Evolutionary conservation across 2,888 invertebrate species (phyloP).

Genomic region (Oxycera nigricornis): DNA sequence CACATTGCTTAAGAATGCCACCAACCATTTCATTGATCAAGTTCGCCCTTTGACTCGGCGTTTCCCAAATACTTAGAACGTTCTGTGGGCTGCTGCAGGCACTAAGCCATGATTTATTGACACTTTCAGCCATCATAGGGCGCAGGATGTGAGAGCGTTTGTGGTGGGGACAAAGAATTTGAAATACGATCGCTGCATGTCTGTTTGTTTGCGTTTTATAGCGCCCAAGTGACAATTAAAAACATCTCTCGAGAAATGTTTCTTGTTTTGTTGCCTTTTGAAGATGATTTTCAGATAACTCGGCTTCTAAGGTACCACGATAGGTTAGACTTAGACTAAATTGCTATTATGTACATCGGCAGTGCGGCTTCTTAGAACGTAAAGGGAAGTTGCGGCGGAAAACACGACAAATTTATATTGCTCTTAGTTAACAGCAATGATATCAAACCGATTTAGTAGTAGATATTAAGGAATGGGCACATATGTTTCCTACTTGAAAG

Average conservation of each 20-base stretch:
- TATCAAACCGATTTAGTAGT: not conserved
- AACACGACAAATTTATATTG: slow-evolving; percentile 26
- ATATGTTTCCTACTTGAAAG: slow-evolving; percentile 14
- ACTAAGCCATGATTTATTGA: slow-evolving; percentile 40
- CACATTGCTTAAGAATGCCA: not conserved
- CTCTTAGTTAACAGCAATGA: not conserved
- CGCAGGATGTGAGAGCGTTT: slow-evolving; percentile 12
- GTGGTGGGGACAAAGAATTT: slow-evolving; percentile 19
- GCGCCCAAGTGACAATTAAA: slow-evolving; percentile 36
- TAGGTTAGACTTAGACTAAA: not conserved
- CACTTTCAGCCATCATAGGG: slow-evolving; percentile 30
- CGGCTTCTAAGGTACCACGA: not conserved
- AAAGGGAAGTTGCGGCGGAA: slow-evolving; percentile 3
- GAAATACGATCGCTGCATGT: slow-evolving; percentile 40
- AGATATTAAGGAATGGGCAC: not conserved
- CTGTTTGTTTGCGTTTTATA: slow-evolving; percentile 39
- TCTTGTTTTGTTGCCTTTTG: slow-evolving; percentile 3
- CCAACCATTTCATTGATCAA: slow-evolving; percentile 2
- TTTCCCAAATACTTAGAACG: not conserved
- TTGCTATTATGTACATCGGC: not conserved
- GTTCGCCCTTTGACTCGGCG: slow-evolving; percentile 6
- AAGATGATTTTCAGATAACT: slow-evolving; percentile 5
- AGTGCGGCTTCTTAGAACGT: slow-evolving; percentile 3
- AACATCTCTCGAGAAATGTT: slow-evolving; percentile 11
- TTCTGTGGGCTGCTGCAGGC: not conserved